A percentile compares a stretch with the other conserved stretches of the same genome.
Evolutionary conservation across 2,797 vertebrate species (phyloP).

Genomic region (Trachurus trachurus): DNA sequence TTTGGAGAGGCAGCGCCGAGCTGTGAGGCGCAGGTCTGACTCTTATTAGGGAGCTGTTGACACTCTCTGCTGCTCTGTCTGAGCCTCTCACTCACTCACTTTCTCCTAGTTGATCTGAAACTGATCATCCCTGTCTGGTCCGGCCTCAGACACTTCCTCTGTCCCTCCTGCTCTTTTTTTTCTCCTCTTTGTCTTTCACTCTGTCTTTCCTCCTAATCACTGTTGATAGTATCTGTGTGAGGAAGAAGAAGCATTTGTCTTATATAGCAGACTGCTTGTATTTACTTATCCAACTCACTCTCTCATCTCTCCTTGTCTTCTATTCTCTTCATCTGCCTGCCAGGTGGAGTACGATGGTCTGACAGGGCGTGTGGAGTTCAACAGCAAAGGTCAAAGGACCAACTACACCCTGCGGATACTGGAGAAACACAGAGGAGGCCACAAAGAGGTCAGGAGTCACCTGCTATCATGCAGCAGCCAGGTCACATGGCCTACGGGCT

Average conservation of each 20-base stretch:
- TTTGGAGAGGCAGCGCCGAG: conserved; percentile 62
- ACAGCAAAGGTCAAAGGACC: conserved; percentile 96
- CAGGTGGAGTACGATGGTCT: conserved; percentile 95
- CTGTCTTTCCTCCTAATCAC: conserved; percentile 40
- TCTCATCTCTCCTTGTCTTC: conserved; percentile 19
- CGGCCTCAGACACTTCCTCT: conserved; percentile 45
- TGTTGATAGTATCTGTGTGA: conserved; percentile 31
- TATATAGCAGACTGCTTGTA: conserved; percentile 8
- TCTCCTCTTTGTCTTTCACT: conserved; percentile 27
- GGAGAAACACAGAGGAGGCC: conserved; percentile 91
- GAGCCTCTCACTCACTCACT: conserved; percentile 56
- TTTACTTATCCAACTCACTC: conserved; percentile 20
- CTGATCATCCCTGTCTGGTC: conserved; percentile 57
- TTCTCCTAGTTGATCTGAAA: conserved; percentile 60
- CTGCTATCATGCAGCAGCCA: conserved; percentile 54
- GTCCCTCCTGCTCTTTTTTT: conserved; percentile 22
- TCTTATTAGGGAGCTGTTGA: conserved; percentile 70
- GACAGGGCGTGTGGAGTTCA: conserved; percentile 94
- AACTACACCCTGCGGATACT: conserved; percentile 94
- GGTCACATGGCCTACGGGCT: conserved; percentile 48
- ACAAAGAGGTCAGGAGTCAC: conserved; percentile 90
- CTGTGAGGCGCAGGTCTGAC: conserved; percentile 70
- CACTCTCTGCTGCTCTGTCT: conserved; percentile 60
- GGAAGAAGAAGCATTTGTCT: conserved; percentile 32
- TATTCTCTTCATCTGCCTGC: conserved; percentile 22